phyloP scores from a whole-genome alignment of 2,113 vertebrate genomes.

The Pica pica region DNA sequence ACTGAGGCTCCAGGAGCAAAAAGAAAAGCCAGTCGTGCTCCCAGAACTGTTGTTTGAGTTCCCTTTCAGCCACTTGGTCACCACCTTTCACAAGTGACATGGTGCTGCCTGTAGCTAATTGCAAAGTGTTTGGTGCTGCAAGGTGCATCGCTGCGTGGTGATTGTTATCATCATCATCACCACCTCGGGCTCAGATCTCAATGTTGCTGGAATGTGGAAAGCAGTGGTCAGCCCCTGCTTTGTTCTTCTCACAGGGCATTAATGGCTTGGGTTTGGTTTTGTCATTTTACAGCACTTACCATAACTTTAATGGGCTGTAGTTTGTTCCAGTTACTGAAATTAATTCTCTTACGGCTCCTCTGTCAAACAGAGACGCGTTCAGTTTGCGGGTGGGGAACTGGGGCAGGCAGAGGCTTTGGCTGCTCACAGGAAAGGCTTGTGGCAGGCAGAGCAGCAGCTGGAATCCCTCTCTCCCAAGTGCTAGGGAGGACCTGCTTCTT shows the following conservation, averaged over 20 bases:
- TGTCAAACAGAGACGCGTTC: neutral
- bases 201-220: neutral
- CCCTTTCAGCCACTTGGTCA: neutral
- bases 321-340: neutral
- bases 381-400: rapidly evolving
- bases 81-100: neutral
- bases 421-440: neutral
- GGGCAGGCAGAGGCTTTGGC: neutral
- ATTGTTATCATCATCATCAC: neutral
- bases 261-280: neutral
- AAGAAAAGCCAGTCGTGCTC: neutral
- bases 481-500: neutral
- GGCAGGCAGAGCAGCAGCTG: neutral
- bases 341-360: neutral
- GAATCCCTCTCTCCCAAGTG: neutral
- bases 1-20: neutral
- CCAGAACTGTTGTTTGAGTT: neutral
- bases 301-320: neutral
- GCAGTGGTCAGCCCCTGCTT: neutral
- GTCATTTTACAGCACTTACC: neutral
- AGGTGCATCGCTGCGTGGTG: neutral
- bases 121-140: neutral
- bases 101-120: neutral
- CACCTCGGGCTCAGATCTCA: neutral
- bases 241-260: neutral